Base-by-base conservation (phyloP, 2,888 invertebrate species). In the Drosophila antonietae region DNA sequence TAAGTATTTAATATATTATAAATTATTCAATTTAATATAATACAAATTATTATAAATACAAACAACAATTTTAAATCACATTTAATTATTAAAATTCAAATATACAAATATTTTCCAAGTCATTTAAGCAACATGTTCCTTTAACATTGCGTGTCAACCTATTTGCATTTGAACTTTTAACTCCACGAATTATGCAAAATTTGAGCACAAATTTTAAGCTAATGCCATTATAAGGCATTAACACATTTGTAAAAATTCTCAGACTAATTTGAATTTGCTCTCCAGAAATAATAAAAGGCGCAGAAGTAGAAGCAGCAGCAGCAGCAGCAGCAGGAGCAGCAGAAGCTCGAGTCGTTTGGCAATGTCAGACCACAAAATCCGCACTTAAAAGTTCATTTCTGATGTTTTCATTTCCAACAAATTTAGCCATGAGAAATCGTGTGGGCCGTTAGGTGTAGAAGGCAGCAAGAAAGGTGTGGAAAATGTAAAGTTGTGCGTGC, bases 321-420 rank as follows among this genome's bases (percentile, higher is more conserved):
- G 51, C 10, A 35, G 37, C 14, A 14, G 37, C 0, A 37, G 14
- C 1, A 37, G 53, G 18, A n/a, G 18, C 2, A 52, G 35, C 35
- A 18, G 14, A 23, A 37, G 35, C 12, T 49, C 31, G 49, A 53
- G 23, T 23, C 20, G 23, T 64, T 63, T 31, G 43, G 39, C 56
- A 51, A 75, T 79, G 79, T 73, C 68, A 79, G 73, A 80, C 81
- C 81, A 78, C 75, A 78, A 78, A 80, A 81, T 81, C 81, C 72
- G 71, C 80, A 76, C 78, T 82, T 82, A 78, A 82, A 82, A 78
- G 75, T 82, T 82, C 78, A 80, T 82, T 82, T 78, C 72, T 78
- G 74, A 78, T 82, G 80, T 82, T 82, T 81, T 81, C 81, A 76
- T 76, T 81, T 81, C 81, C 81, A 76, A 62, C 81, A 81, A 81